Evolutionary conservation across 2,888 invertebrate genomes (phyloP).

Genomic region (Nomada fucata): DNA sequence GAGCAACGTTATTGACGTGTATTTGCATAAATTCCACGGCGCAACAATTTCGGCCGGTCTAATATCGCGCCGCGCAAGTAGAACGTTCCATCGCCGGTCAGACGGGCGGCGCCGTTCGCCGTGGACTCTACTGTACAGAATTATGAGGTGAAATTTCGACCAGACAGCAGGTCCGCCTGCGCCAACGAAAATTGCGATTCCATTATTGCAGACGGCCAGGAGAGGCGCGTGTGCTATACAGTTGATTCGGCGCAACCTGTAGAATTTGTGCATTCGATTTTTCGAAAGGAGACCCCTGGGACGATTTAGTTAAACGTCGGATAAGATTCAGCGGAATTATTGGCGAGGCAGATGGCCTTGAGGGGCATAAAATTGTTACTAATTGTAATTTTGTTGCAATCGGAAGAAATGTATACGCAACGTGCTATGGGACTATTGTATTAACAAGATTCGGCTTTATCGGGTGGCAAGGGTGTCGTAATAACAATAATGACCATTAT

Average conservation of each 20-base stretch:
- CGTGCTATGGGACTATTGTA: too few species aligned
- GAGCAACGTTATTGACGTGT: constrained; percentile 9
- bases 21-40: constrained; percentile 43
- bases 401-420: too few species aligned
- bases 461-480: too few species aligned
- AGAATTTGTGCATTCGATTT: constrained; percentile 16
- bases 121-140: not conserved
- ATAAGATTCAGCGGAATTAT: too few species aligned
- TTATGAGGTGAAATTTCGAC: constrained; percentile 41
- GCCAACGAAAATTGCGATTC: constrained; percentile 54
- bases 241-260: constrained; percentile 46
- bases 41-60: constrained; percentile 17
- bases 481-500: too few species aligned
- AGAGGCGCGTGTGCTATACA: constrained; percentile 12
- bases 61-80: constrained; percentile 55
- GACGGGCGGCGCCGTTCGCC: constrained; percentile 11
- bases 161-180: constrained; percentile 30
- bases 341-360: too few species aligned
- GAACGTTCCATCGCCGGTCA: constrained; percentile 56
- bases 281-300: not conserved
- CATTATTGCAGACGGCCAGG: constrained; percentile 51
- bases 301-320: not conserved
- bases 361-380: not conserved
- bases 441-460: too few species aligned
- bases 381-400: not conserved